Conservation (phyloP, 2,888 invertebrate species). For the Ecliptopera silaceata region DNA sequence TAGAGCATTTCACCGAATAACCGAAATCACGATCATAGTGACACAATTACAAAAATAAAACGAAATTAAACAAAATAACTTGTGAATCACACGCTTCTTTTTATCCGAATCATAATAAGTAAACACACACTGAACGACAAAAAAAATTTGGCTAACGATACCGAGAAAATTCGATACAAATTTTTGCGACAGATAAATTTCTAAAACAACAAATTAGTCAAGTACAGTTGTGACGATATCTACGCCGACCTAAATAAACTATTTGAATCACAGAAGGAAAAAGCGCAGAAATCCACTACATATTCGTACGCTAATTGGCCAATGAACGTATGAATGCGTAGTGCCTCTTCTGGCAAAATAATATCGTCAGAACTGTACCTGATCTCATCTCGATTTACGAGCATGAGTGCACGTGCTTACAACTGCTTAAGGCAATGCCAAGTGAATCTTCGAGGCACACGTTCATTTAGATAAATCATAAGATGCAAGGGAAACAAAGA, state of each 20-base stretch:
- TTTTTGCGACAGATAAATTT: conserved; percentile 5
- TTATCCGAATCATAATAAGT: conserved; percentile 15
- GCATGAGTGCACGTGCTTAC: conserved; percentile 19
- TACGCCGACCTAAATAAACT: neutral
- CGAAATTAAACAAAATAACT: conserved; percentile 22
- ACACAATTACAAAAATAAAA: conserved; percentile 31
- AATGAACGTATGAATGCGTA: too few species aligned
- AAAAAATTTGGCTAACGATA: conserved; percentile 1
- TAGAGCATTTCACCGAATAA: conserved; percentile 12
- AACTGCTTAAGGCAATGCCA: conserved; percentile 36
- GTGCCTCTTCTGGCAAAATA: too few species aligned
- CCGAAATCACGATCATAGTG: conserved; percentile 12
- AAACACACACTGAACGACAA: conserved; percentile 18
- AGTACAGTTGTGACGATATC: neutral
- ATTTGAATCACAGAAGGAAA: neutral
- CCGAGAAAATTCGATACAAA: conserved; percentile 7
- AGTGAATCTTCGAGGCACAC: conserved; percentile 32
- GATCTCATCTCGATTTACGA: conserved; percentile 27
- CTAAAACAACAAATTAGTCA: neutral
- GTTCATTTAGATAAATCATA: conserved; percentile 53
- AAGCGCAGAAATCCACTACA: neutral
- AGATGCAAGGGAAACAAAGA: conserved; percentile 66
- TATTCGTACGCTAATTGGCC: neutral
- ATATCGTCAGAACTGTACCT: conserved; percentile 10
- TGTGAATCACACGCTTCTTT: conserved; percentile 28